These are phyloP conservation scores for Trachelus tabidus DNA, from an alignment of 2,888 invertebrate species.

Conservation along the genomic window DNA sequence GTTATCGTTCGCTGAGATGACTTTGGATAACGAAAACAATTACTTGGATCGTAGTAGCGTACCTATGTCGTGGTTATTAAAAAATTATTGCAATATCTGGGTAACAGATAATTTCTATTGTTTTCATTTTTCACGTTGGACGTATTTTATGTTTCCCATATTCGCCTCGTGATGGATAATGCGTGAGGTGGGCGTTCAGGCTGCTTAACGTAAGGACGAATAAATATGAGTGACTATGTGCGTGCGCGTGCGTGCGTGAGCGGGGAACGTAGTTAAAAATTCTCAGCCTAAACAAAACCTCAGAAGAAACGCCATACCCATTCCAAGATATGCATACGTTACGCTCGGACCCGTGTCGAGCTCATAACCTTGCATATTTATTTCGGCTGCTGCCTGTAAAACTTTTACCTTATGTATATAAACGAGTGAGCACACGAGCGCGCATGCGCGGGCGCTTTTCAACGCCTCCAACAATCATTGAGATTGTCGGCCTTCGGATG, in stretches of 20 bases:
- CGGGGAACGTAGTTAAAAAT: background rate
- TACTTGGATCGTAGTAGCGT: too few relatives aligned
- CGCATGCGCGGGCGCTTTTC: too few relatives aligned
- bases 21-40: too few relatives aligned
- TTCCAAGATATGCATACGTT: constrained; percentile 4
- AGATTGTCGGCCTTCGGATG: background rate
- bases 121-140: too few relatives aligned
- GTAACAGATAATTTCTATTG: too few relatives aligned
- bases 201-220: background rate
- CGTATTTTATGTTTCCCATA: too few relatives aligned
- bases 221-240: background rate
- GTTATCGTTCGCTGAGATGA: too few relatives aligned
- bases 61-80: too few relatives aligned
- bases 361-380: constrained; percentile 64
- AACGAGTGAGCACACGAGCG: background rate
- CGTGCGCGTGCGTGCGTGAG: background rate
- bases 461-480: too few relatives aligned
- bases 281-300: background rate
- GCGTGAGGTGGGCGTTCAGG: background rate
- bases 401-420: constrained; percentile 60
- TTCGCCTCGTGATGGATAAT: background rate
- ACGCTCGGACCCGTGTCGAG: constrained; percentile 18
- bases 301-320: background rate
- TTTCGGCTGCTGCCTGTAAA: constrained; percentile 56
- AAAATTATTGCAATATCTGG: too few relatives aligned